Percentiles rank a stretch among this genome's conserved stretches.
Evolutionary conservation across 2,797 vertebrate species (phyloP).

Genomic region (Macropodus opercularis): DNA sequence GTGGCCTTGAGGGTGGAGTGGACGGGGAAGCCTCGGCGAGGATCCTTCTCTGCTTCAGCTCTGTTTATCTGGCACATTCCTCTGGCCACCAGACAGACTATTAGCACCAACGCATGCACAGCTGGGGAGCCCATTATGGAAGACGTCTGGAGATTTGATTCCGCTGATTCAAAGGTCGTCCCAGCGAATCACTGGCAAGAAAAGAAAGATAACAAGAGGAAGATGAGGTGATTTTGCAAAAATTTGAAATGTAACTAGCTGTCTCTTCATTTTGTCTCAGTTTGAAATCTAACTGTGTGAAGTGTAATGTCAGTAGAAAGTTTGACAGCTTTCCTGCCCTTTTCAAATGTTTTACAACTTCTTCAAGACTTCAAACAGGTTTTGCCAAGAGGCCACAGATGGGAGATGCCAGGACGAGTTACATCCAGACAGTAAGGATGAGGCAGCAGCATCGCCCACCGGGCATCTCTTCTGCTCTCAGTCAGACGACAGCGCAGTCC

Average conservation of each 20-base stretch:
- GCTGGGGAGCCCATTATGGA: conserved; percentile 82
- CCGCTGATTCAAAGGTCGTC: conserved; percentile 61
- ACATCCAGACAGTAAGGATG: conserved; percentile 52
- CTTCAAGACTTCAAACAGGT: conserved; percentile 75
- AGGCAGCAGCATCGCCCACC: conserved; percentile 28
- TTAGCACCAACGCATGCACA: conserved; percentile 81
- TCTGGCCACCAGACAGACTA: conserved; percentile 74
- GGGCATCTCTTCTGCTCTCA: conserved; percentile 51
- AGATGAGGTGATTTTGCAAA: conserved; percentile 21
- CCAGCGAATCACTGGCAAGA: conserved; percentile 50
- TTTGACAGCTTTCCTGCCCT: conserved; percentile 49
- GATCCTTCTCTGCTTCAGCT: conserved; percentile 48
- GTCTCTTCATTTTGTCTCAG: neutral
- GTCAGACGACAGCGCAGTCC: conserved; percentile 42
- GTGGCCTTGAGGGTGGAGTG: conserved; percentile 56
- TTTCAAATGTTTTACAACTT: conserved; percentile 57
- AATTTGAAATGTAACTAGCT: neutral
- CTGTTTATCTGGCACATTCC: conserved; percentile 85
- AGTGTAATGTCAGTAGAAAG: conserved; percentile 25
- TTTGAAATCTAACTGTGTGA: conserved; percentile 2
- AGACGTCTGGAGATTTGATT: conserved; percentile 61
- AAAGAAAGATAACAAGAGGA: conserved; percentile 16
- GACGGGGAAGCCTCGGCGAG: conserved; percentile 24
- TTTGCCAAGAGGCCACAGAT: conserved; percentile 71
- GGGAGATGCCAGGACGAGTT: conserved; percentile 68